A percentile compares a stretch with the other conserved stretches of the same genome.
These are phyloP conservation scores for Phyllotreta cruciferae DNA, from an alignment of 2,888 invertebrate genomes.

Conservation along the genomic window DNA sequence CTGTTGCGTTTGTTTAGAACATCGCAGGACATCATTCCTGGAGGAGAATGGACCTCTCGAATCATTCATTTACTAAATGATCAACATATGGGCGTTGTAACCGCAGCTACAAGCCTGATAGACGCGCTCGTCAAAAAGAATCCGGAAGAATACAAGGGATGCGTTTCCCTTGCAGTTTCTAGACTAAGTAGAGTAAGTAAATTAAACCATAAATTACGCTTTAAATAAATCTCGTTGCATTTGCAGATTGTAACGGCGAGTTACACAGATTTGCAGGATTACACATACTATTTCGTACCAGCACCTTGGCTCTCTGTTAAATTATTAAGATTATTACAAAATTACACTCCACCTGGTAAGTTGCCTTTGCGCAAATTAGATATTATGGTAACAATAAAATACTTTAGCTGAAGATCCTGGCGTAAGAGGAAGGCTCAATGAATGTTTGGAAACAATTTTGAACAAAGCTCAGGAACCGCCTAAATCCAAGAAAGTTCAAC, in stretches of 20 bases:
- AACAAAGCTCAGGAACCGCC: slow-evolving; percentile 99
- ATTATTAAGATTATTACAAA: slow-evolving; percentile 91
- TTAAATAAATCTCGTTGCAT: no score
- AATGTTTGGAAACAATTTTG: slow-evolving; percentile 96
- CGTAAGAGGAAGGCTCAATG: slow-evolving; percentile 93
- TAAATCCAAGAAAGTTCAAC: slow-evolving; percentile 99
- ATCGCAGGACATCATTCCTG: slow-evolving; percentile 94
- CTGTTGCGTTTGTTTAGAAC: slow-evolving; percentile 92
- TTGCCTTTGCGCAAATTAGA: neutral
- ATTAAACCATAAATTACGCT: neutral
- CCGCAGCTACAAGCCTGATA: slow-evolving; percentile 96
- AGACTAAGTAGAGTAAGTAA: slow-evolving; percentile 83
- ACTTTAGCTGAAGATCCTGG: slow-evolving; percentile 86
- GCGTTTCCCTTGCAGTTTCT: slow-evolving; percentile 97
- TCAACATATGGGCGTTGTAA: slow-evolving; percentile 99
- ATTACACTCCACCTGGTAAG: slow-evolving; percentile 95
- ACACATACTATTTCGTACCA: slow-evolving; percentile 99
- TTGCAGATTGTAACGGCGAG: slow-evolving; percentile 96
- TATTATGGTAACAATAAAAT: neutral
- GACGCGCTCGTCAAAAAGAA: slow-evolving; percentile 98
- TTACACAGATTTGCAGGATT: slow-evolving; percentile 99
- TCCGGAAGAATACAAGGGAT: slow-evolving; percentile 99
- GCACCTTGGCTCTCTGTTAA: slow-evolving; percentile 99
- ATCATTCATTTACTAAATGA: slow-evolving; percentile 99
- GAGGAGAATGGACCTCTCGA: slow-evolving; percentile 98